Evolutionary conservation across 2,888 invertebrate genomes (phyloP).

Genomic region (Diaprepes abbreviatus): DNA sequence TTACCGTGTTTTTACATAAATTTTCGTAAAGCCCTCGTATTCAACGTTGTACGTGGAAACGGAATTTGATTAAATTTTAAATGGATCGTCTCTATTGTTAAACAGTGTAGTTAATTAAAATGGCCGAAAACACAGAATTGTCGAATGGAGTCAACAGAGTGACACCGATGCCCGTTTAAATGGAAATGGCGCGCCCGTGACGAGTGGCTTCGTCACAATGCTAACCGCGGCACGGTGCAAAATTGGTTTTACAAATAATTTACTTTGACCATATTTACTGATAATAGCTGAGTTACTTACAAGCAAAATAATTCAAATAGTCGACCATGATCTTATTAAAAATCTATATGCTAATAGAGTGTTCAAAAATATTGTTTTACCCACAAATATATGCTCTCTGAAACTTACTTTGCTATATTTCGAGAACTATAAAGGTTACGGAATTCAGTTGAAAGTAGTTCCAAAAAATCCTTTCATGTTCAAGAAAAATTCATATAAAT

Average conservation of each 20-base stretch:
- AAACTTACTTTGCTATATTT: too few species aligned
- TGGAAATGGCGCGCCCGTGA: slow-evolving; percentile 22
- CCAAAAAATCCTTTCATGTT: too few species aligned
- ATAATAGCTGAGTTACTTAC: slow-evolving; percentile 1
- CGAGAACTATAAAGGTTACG: too few species aligned
- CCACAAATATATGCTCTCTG: too few species aligned
- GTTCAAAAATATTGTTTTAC: too few species aligned
- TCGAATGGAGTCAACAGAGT: slow-evolving; percentile 22
- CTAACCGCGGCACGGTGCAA: slow-evolving; percentile 20
- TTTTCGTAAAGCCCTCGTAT: too few species aligned
- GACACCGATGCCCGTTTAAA: slow-evolving; percentile 25
- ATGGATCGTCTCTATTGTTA: slow-evolving; percentile 26
- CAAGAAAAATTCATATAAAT: too few species aligned
- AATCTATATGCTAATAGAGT: too few species aligned
- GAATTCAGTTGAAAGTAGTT: too few species aligned
- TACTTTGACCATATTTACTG: slow-evolving; percentile 10
- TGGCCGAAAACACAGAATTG: slow-evolving; percentile 29
- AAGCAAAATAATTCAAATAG: too few species aligned
- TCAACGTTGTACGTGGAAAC: slow-evolving; percentile 1
- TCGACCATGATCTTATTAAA: too few species aligned
- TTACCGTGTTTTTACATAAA: too few species aligned
- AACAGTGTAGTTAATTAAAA: slow-evolving; percentile 33
- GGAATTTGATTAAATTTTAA: slow-evolving; percentile 23
- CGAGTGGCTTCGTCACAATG: slow-evolving; percentile 24
- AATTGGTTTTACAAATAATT: slow-evolving; percentile 17